Evolutionary conservation across 2,888 invertebrate genomes (phyloP).

Genomic region (Fissipunctia ypsillon): DNA sequence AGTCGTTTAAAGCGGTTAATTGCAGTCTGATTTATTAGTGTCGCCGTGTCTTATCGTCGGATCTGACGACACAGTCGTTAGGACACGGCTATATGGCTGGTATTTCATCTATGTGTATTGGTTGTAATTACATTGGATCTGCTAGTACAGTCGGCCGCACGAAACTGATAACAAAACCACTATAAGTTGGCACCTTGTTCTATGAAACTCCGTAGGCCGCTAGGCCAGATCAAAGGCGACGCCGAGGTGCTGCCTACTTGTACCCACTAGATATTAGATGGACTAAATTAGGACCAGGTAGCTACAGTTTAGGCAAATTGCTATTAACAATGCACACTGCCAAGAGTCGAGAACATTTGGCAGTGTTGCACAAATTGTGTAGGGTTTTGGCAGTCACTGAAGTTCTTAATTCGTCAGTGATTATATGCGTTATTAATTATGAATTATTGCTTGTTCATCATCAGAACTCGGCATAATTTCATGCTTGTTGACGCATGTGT

Average conservation of each 20-base stretch:
- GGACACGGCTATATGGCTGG: conserved; percentile 46
- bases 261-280: background rate
- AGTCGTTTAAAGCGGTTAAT: conserved; percentile 74
- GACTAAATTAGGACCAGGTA: conserved; percentile 39
- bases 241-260: background rate
- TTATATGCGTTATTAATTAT: conserved; percentile 45
- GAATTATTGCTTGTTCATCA: conserved; percentile 50
- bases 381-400: conserved; percentile 37
- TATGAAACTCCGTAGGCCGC: background rate
- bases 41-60: conserved; percentile 74
- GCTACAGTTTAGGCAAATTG: conserved; percentile 4
- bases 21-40: conserved; percentile 78
- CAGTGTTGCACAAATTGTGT: conserved; percentile 17
- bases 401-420: conserved; percentile 47
- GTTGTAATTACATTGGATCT: conserved; percentile 67
- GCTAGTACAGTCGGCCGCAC: background rate
- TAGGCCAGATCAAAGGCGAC: background rate
- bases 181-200: background rate
- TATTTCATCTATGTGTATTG: conserved; percentile 76
- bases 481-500: conserved; percentile 20
- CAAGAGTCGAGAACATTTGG: conserved; percentile 45
- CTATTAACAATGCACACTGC: conserved; percentile 29
- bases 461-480: conserved; percentile 17
- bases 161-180: background rate
- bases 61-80: conserved; percentile 69